Evolutionary conservation across 2,888 invertebrate genomes (phyloP).

Genomic region (Pseudoips prasinana): DNA sequence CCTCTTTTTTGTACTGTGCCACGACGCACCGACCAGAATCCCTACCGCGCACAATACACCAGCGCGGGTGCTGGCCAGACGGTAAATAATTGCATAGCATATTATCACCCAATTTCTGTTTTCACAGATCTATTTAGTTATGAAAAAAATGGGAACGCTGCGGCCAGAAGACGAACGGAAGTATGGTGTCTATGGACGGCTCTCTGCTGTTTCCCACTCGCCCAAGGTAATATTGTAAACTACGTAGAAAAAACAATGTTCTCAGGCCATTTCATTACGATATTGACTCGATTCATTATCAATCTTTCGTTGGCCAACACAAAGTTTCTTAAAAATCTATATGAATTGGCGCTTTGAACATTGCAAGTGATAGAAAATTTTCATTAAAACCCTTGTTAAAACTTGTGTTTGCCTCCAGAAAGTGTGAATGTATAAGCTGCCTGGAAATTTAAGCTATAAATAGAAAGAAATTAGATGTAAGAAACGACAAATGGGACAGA

Average conservation of each 20-base stretch:
- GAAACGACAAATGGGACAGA: slow-evolving; percentile 54
- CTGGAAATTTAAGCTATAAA: slow-evolving; percentile 40
- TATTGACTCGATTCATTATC: slow-evolving; percentile 5
- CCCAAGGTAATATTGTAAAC: slow-evolving; percentile 51
- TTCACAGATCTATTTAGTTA: slow-evolving; percentile 81
- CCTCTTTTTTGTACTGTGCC: no score
- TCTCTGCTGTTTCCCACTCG: slow-evolving; percentile 61
- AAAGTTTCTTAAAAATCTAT: slow-evolving; percentile 38
- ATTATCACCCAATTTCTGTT: no score
- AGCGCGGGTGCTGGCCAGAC: no score
- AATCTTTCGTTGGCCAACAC: slow-evolving; percentile 52
- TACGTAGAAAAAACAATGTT: slow-evolving; percentile 36
- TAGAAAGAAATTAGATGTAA: slow-evolving; percentile 54
- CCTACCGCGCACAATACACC: no score
- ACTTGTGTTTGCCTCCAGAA: slow-evolving; percentile 70
- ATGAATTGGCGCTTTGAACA: slow-evolving; percentile 58
- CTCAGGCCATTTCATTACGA: slow-evolving; percentile 51
- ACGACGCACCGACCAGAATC: no score
- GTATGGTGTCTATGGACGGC: slow-evolving; percentile 82
- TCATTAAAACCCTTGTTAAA: slow-evolving; percentile 32
- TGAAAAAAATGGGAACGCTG: slow-evolving; percentile 86
- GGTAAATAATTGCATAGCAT: no score
- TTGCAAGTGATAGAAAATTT: slow-evolving; percentile 27
- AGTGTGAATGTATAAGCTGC: slow-evolving; percentile 54
- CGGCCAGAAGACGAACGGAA: slow-evolving; percentile 85